Evolutionary conservation across 2,888 invertebrate species (phyloP).

Genomic region (Troglohyphantes excavatus): DNA sequence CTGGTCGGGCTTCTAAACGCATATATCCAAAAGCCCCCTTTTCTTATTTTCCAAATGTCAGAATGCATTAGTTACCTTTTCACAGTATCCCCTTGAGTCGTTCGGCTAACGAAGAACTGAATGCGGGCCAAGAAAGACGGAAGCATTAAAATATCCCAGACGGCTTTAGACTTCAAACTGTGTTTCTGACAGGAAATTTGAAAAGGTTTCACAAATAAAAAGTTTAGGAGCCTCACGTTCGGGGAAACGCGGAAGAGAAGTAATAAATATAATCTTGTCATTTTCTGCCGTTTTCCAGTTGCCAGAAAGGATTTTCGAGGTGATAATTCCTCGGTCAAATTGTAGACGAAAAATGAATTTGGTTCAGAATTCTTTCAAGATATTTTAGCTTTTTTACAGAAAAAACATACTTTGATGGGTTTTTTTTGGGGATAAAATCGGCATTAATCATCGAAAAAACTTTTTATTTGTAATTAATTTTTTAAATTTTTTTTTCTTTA

Average conservation of each 20-base stretch:
- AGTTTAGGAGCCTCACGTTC: not conserved
- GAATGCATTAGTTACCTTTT: not conserved
- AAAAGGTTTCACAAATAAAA: not conserved
- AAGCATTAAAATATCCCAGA: not conserved
- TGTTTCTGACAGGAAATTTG: not conserved
- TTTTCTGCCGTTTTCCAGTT: not conserved
- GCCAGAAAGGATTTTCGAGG: not conserved
- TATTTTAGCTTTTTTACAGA: not conserved
- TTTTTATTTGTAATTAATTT: no score
- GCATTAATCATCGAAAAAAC: no score
- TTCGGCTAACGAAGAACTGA: not conserved
- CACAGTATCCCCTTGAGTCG: not conserved
- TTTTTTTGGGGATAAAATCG: no score
- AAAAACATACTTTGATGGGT: not conserved
- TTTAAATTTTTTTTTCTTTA: no score
- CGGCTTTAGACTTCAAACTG: not conserved
- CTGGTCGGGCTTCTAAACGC: no score
- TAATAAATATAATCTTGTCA: constrained; percentile 2
- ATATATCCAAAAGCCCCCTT: not conserved
- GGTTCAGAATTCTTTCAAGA: not conserved
- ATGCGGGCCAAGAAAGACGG: not conserved
- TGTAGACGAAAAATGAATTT: not conserved
- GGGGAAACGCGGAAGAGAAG: not conserved
- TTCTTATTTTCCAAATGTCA: not conserved
- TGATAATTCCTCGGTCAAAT: not conserved